Evolutionary conservation across 2,888 invertebrate genomes (phyloP).

Genomic region (Lasioglossum zephyrum): DNA sequence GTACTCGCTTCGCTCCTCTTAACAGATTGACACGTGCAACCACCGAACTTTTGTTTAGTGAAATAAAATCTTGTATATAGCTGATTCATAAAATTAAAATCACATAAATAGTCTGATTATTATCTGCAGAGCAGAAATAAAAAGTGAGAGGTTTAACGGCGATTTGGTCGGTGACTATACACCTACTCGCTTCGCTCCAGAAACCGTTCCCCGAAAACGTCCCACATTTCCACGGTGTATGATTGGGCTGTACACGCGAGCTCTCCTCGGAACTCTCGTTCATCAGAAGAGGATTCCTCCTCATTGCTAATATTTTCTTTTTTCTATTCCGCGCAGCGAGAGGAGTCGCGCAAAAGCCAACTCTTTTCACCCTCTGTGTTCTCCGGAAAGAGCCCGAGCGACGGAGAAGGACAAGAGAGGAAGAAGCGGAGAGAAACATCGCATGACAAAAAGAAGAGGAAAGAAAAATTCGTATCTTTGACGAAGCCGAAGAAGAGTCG

Average conservation of each 20-base stretch:
- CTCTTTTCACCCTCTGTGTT: slow-evolving; percentile 33
- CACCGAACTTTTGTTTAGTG: no score
- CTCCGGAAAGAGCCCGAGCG: neutral
- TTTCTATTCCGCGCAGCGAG: slow-evolving; percentile 37
- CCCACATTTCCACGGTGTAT: neutral
- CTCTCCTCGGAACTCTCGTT: slow-evolving; percentile 34
- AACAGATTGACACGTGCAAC: no score
- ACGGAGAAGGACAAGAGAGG: no score
- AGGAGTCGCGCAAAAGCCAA: slow-evolving; percentile 59
- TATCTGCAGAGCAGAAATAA: no score
- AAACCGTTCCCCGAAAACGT: neutral
- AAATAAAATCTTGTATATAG: no score
- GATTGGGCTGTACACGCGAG: neutral
- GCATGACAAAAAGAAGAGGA: neutral
- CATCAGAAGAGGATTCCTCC: slow-evolving; percentile 53
- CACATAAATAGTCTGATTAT: no score
- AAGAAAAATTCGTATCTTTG: slow-evolving; percentile 77
- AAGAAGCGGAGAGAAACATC: neutral
- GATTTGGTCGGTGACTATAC: neutral
- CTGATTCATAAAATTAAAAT: no score
- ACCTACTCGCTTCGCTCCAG: neutral
- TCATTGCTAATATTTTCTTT: slow-evolving; percentile 65
- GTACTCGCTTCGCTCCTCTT: no score
- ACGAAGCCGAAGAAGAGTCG: slow-evolving; percentile 77
- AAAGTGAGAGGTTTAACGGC: neutral